Base-by-base conservation (phyloP, 2,113 vertebrate species). In the Salvelinus alpinus region DNA sequence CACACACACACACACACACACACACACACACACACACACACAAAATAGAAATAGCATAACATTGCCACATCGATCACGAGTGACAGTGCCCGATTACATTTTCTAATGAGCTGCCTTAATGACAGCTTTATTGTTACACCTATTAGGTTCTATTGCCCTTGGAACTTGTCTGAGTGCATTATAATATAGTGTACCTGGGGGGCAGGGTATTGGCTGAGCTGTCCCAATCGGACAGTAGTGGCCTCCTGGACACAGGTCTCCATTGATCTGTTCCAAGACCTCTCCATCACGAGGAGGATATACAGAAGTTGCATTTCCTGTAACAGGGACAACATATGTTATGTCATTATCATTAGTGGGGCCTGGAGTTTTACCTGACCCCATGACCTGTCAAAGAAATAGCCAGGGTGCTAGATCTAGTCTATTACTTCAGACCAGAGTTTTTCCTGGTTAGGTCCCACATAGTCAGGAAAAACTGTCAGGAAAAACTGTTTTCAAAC, bases 201-300 rank as follows among this genome's bases (percentile, higher is more conserved):
- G 90, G 38, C 97, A 97, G 0, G 86, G 91, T 0, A 2, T 70
- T 0, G 95, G 90, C 3, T 83, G 88, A 0, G 81, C 16, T 77
- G 91, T 94, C 74, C 93, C 96, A 59, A 51, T 76, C 22, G 93
- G 91, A 87, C 95, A 97, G 80, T 93, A 93, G 80, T 96, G 93
- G 3, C 91, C 88, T 0, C 22, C 18, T 0, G 90, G 94, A 80
- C 96, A 98, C 0, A 92, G 73, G 66, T 90, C 93, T 73, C 94
- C 95, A 0, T 88, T 85, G 59, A 86, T 76, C 48, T 80, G 81
- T 70, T 71, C 76, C 14, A 5, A 66, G 75, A 73, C 34, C 71
- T 80, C 72, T 75, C 80, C 22, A 18, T 38, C 79, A 38, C 75
- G 73, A 78, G 57, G 57, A 72, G 74, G 69, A 62, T 70, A 72